Percentiles rank a stretch among this genome's conserved stretches.
phyloP scores from a whole-genome alignment of 2,888 invertebrate species.

The Mamestra brassicae region DNA sequence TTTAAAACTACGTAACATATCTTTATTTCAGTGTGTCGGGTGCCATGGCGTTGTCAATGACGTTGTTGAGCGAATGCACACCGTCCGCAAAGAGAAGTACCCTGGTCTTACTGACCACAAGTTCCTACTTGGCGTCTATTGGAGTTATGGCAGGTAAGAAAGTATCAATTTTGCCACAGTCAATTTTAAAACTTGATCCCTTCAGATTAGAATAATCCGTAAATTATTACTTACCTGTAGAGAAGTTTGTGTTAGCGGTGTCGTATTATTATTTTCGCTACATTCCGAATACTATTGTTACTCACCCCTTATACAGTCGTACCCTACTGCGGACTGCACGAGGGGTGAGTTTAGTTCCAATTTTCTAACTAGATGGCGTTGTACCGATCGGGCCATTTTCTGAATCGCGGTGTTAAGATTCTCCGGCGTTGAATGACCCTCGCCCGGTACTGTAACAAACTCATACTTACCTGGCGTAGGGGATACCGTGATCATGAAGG shows the following conservation, averaged over 20 bases:
- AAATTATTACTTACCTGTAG: neutral
- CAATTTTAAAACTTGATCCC: neutral
- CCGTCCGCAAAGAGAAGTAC: constrained; percentile 73
- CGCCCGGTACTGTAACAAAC: neutral
- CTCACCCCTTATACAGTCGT: neutral
- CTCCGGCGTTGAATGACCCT: constrained; percentile 1
- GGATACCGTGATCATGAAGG: constrained; percentile 3
- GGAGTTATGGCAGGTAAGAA: constrained; percentile 82
- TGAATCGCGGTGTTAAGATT: constrained; percentile 23
- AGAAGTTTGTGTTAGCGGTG: neutral
- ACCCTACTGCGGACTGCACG: too few species aligned
- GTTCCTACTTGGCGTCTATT: constrained; percentile 73
- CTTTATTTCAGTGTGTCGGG: constrained; percentile 79
- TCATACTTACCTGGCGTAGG: constrained; percentile 9
- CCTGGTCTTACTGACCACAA: constrained; percentile 77
- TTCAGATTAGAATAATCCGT: neutral
- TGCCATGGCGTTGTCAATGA: constrained; percentile 77
- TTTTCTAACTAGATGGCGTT: constrained; percentile 7
- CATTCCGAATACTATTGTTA: neutral
- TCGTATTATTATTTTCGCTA: neutral
- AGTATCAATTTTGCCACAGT: neutral
- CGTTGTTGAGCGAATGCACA: constrained; percentile 82
- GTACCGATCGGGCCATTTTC: neutral
- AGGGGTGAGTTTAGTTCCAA: neutral
- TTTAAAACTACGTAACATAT: neutral